Evolutionary conservation across 2,888 invertebrate species (phyloP).

Genomic region (Priocnemis perturbator): DNA sequence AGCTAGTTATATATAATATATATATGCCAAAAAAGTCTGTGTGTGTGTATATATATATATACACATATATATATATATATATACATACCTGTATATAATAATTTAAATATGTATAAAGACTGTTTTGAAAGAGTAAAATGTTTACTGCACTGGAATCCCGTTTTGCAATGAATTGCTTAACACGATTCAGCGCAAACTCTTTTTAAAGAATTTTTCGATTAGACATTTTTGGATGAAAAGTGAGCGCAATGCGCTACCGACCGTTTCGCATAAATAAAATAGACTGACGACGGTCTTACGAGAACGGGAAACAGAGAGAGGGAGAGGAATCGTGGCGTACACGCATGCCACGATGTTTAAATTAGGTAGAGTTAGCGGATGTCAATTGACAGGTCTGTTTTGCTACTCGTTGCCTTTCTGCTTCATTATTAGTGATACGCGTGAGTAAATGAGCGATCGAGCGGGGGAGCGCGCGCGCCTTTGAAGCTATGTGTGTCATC

Average conservation of each 20-base stretch:
- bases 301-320: too few relatives aligned
- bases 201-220: conserved; percentile 22
- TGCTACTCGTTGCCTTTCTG: conserved; percentile 13
- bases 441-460: not conserved
- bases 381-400: conserved; percentile 27
- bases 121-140: conserved; percentile 63
- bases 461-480: too few relatives aligned
- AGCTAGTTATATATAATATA: conserved; percentile 53
- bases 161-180: conserved; percentile 18
- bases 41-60: conserved; percentile 47
- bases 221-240: not conserved
- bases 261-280: too few relatives aligned
- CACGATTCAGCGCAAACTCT: conserved; percentile 14
- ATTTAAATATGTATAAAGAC: conserved; percentile 73
- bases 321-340: not conserved
- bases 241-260: too few relatives aligned
- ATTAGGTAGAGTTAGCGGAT: conserved; percentile 38
- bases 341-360: too few relatives aligned
- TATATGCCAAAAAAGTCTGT: too few relatives aligned
- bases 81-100: conserved; percentile 66
- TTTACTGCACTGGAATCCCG: conserved; percentile 39
- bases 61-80: conserved; percentile 64
- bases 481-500: too few relatives aligned
- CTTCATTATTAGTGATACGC: conserved; percentile 23
- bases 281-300: too few relatives aligned